These are phyloP conservation scores for Hyperoplus lanceolatus DNA, from an alignment of 2,797 vertebrate species.

Conservation along the genomic window DNA sequence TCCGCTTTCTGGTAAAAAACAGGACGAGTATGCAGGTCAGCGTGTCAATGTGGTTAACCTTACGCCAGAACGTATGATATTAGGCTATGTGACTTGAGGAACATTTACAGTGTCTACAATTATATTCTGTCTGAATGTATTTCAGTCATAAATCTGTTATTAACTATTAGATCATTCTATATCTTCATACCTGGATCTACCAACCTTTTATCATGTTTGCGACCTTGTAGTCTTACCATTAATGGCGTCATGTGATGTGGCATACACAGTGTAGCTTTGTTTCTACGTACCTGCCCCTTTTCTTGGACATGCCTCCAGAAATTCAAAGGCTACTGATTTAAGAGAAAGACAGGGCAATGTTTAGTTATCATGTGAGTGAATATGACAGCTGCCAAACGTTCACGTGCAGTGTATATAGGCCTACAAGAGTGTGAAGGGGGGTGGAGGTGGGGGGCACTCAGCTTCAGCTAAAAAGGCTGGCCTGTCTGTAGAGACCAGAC, in stretches of 20 bases:
- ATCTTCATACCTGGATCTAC: not conserved
- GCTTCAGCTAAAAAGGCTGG: constrained; percentile 22
- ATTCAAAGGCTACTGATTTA: constrained; percentile 72
- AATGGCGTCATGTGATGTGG: not conserved
- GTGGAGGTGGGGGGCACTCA: constrained; percentile 30
- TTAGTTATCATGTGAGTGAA: constrained; percentile 38
- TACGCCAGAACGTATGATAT: not conserved
- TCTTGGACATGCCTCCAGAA: constrained; percentile 90
- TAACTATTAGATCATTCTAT: not conserved
- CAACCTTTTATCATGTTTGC: not conserved
- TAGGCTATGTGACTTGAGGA: not conserved
- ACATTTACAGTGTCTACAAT: no score
- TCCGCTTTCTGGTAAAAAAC: constrained; percentile 83
- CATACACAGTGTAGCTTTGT: not conserved
- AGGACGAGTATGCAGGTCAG: constrained; percentile 1
- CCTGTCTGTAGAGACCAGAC: constrained; percentile 10
- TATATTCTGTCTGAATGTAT: not conserved
- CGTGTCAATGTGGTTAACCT: not conserved
- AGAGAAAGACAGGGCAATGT: constrained; percentile 56
- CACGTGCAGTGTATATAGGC: constrained; percentile 14
- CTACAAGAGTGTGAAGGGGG: not conserved
- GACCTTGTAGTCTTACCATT: not conserved
- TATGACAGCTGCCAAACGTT: constrained; percentile 45
- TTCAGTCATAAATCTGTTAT: not conserved
- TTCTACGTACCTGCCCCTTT: constrained; percentile 88